Conservation (phyloP, 2,797 vertebrate species). For the Acanthurus tractus region DNA sequence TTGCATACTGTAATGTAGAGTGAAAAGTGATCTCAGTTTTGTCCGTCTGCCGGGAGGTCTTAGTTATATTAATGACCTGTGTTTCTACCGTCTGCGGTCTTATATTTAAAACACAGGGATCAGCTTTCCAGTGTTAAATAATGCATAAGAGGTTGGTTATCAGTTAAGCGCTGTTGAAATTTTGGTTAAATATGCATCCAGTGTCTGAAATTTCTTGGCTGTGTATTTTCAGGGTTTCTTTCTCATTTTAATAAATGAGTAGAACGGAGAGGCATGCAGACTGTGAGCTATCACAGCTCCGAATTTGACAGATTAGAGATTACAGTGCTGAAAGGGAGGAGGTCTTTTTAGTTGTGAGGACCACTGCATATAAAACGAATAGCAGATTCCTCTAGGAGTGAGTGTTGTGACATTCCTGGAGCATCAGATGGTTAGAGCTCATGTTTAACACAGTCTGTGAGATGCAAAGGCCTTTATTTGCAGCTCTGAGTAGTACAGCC, state of each 20-base stretch:
- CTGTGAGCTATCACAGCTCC: not conserved
- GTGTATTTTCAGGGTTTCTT: not conserved
- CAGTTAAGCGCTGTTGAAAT: constrained; percentile 13
- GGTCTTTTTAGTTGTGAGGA: not conserved
- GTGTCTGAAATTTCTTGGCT: not conserved
- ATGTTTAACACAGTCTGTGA: constrained; percentile 6
- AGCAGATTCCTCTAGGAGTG: not conserved
- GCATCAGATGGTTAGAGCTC: constrained; percentile 5
- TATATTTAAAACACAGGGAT: constrained; percentile 51
- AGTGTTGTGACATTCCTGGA: constrained; percentile 2
- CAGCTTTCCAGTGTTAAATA: constrained; percentile 65
- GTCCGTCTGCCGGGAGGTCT: constrained; percentile 37
- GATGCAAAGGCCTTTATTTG: not conserved
- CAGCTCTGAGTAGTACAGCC: not conserved
- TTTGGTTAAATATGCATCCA: constrained; percentile 6
- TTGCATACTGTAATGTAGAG: constrained; percentile 10
- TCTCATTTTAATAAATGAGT: constrained; percentile 2
- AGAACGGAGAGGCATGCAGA: not conserved
- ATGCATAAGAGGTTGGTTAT: constrained; percentile 56
- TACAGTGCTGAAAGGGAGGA: not conserved
- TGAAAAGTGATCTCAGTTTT: constrained; percentile 1
- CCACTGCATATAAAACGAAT: not conserved
- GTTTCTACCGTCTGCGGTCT: constrained; percentile 54
- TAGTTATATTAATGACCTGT: constrained; percentile 55
- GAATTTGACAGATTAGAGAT: not conserved